Evolutionary conservation across 2,888 invertebrate genomes (phyloP).

Genomic region (Nebria brevicollis): DNA sequence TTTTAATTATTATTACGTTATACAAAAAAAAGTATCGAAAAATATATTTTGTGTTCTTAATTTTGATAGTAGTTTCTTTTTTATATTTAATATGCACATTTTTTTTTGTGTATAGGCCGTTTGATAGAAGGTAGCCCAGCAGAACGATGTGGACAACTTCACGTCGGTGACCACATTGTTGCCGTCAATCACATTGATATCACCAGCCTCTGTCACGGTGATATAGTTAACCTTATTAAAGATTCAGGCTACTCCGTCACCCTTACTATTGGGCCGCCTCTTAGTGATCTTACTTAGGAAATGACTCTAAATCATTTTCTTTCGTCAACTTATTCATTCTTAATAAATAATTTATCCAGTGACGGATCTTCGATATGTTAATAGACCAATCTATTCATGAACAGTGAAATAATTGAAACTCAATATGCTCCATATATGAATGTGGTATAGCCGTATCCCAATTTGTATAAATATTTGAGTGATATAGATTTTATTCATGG

Average conservation of each 20-base stretch:
- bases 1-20: too few relatives aligned
- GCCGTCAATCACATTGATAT: conserved; percentile 95
- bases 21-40: too few relatives aligned
- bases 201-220: conserved; percentile 91
- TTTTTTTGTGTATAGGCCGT: conserved; percentile 73
- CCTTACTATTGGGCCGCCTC: conserved; percentile 76
- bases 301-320: conserved; percentile 1
- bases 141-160: conserved; percentile 88
- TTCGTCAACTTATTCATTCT: background rate
- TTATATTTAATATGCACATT: background rate
- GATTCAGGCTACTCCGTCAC: conserved; percentile 93
- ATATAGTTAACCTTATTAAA: conserved; percentile 97
- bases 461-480: too few relatives aligned
- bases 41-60: too few relatives aligned
- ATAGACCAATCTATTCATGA: too few relatives aligned
- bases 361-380: too few relatives aligned
- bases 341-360: background rate
- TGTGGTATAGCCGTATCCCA: background rate
- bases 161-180: conserved; percentile 94
- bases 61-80: too few relatives aligned
- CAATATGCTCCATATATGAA: background rate
- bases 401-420: background rate
- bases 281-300: conserved; percentile 40
- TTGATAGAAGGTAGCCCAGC: conserved; percentile 96
- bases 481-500: background rate